Percentiles rank a stretch among this genome's conserved stretches.
Evolutionary conservation across 2,113 vertebrate genomes (phyloP).

Genomic region (Henicopernis longicauda): DNA sequence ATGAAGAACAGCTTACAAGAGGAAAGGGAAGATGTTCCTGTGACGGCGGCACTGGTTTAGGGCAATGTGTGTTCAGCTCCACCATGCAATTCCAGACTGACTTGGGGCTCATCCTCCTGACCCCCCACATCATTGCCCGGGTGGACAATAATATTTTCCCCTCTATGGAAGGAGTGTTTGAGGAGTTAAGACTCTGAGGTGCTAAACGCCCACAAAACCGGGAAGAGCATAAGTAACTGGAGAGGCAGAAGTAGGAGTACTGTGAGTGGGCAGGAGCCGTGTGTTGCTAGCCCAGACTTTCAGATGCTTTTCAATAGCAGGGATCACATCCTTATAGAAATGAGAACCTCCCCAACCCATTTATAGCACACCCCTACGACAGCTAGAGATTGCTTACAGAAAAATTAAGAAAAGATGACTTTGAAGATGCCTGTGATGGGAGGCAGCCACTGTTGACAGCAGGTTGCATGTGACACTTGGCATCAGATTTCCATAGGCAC

Average conservation of each 20-base stretch:
- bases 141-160: not conserved
- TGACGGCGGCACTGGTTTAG: not conserved
- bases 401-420: not conserved
- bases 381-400: not conserved
- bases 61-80: not conserved
- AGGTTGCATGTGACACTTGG: not conserved
- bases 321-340: not conserved
- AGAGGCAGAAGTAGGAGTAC: not conserved
- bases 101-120: not conserved
- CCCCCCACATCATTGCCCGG: accelerated
- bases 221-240: not conserved
- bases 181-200: not conserved
- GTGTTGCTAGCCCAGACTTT: not conserved
- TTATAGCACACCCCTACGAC: not conserved
- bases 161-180: not conserved
- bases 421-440: not conserved
- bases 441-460: not conserved
- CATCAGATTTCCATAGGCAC: not conserved
- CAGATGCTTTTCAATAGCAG: not conserved
- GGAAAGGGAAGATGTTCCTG: not conserved
- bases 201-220: not conserved
- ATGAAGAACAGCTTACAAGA: not conserved
- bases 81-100: not conserved
- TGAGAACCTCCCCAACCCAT: not conserved
- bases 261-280: not conserved